Base-by-base conservation (phyloP, 2,113 vertebrate species). In the Theropithecus gelada region DNA sequence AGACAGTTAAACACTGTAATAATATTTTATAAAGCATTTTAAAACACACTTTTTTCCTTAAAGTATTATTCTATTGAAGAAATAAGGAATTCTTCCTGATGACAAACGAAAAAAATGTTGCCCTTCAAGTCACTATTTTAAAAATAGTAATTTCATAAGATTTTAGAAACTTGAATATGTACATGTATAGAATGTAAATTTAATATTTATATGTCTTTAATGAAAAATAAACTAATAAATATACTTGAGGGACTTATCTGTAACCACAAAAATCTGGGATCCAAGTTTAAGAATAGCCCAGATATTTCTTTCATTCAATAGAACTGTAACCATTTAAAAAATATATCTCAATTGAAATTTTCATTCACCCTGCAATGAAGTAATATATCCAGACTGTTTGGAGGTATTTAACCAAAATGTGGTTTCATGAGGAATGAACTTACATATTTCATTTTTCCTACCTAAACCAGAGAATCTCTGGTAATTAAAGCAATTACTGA, bases 381-480 rank as follows among this genome's bases (percentile, higher is more conserved):
- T 61, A 84, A 76, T 59, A 20, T 55, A 52, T 23, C 25, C n/a
- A 92, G 20, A 73, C 3, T 68, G 88, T 27, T 40, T 76, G 64
- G 66, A 95, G 20, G 10, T 66, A 5, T 87, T 76, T 80, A 80
- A 66, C 35, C n/a, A 11, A 97, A 57, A 72, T 55, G n/a, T 38
- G 45, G 48, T 76, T 64, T 59, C 57, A 59, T 25, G 40, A 96
- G 48, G 27, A 30, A 80, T 90, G 35, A 66, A 97, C 85, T 95
- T 83, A 78, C 93, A 48, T 55, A 88, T 97, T 97, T 91, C 81
- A 88, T 94, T 94, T 96, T 90, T 91, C 11, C 22, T 95, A 68
- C 88, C 5, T 43, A 30, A 78, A 59, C 25, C 93, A 73, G 48
- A 96, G 76, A 90, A 80, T 78, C n/a, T 50, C 45, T 59, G 45